Conservation (phyloP, 2,113 vertebrate species). For the Phasianus colchicus region DNA sequence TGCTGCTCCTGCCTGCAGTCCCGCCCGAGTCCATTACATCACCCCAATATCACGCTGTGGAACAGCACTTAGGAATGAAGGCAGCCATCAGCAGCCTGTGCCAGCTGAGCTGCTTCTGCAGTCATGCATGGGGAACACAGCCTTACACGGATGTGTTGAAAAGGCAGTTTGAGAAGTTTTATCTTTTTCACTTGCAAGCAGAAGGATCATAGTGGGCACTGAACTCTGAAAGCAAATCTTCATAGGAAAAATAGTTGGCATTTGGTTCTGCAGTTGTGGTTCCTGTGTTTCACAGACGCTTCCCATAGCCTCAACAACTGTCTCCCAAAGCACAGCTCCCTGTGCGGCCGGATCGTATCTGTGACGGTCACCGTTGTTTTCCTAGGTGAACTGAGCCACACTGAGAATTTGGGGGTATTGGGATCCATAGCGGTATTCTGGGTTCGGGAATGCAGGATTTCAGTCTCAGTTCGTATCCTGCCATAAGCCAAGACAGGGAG, state of each 20-base stretch:
- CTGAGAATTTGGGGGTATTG: neutral
- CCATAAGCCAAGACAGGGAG: neutral
- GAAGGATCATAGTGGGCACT: neutral
- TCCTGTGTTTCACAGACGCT: neutral
- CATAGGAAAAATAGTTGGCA: neutral
- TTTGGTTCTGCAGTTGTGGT: neutral
- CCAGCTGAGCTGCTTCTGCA: neutral
- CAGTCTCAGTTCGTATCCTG: neutral
- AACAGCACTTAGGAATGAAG: neutral
- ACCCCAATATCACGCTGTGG: neutral
- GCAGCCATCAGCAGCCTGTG: neutral
- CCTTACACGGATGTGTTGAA: accelerated
- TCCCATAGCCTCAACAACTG: neutral
- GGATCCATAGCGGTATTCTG: neutral
- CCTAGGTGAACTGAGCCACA: neutral
- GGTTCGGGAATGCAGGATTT: neutral
- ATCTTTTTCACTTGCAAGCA: neutral
- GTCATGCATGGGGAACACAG: neutral
- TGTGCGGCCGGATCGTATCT: neutral
- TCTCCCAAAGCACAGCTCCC: neutral
- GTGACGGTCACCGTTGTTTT: neutral
- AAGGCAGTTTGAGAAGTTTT: neutral
- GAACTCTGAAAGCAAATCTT: neutral
- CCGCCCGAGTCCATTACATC: neutral
- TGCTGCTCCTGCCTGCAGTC: neutral